Base-by-base conservation (phyloP, 2,113 vertebrate genomes). In the Antennarius striatus region DNA sequence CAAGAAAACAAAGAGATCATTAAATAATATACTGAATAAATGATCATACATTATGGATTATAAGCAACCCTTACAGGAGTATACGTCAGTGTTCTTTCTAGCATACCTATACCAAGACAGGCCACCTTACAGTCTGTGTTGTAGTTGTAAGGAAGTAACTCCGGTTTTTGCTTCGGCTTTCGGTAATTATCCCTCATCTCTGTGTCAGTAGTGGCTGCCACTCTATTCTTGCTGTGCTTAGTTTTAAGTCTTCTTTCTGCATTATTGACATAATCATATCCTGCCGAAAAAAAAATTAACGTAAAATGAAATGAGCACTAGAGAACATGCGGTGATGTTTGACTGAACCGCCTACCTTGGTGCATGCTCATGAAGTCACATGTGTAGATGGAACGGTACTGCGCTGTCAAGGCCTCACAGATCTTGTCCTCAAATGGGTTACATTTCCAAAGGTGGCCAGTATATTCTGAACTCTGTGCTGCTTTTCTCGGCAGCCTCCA, bases 341-440 rank as follows among this genome's bases (percentile, higher is more conserved):
- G 32, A 36, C 7, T 36, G 32, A 36, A 36, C 32, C 7, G 7
- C 30, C 0, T 83, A 94, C 93, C 91, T 93, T 91, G 84, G 22
- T 77, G 74, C 67, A 64, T 53, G 22, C 91, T 88, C 74, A 92
- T 82, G 85, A 92, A 95, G 77, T 95, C 93, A 59, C 77, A 84
- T 52, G 60, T 86, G 71, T 93, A 94, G 13, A 79, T 84, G 46
- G 93, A 94, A 74, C 68, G 28, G 28, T 94, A 55, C 4, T 36
- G 32, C 7, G 32, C 32, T 36, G 32, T 36, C 32, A 36, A 36
- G 32, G 32, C 32, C 32, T 36, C 32, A 7, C 32, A 7, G 32
- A 36, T 36, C 90, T 86, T 50, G 80, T 76, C 55, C 13, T 87
- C 57, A 22, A 86, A 74, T 29, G 83, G 66, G 9, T 76, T 16